phyloP scores from a whole-genome alignment of 2,113 vertebrate species.

The Falcunculus frontatus region DNA sequence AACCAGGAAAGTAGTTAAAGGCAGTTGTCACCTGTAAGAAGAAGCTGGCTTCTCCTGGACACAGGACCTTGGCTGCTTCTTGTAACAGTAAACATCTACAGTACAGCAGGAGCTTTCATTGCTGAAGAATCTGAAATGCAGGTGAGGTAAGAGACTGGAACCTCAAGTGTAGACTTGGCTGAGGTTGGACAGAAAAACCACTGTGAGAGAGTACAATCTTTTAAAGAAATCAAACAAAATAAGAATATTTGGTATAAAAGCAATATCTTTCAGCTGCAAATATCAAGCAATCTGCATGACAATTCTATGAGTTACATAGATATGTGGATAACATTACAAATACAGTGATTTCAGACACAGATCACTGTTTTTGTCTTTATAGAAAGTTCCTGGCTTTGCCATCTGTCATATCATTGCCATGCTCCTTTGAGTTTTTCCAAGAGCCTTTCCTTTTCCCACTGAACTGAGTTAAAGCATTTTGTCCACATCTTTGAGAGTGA shows the following conservation, averaged over 20 bases:
- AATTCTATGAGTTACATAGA: background rate
- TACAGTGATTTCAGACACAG: background rate
- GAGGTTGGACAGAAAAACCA: background rate
- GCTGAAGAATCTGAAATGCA: background rate
- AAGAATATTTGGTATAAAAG: background rate
- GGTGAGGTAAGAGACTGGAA: background rate
- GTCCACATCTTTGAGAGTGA: background rate
- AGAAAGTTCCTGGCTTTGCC: background rate
- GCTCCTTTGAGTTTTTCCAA: background rate
- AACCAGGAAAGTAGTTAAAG: background rate
- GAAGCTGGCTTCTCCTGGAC: background rate
- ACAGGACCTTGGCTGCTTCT: background rate
- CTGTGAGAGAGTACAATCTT: background rate
- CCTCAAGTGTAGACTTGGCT: background rate
- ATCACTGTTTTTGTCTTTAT: background rate
- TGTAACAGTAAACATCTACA: background rate
- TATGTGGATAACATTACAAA: background rate
- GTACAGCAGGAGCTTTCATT: background rate
- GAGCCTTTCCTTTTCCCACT: background rate
- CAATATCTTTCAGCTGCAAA: background rate
- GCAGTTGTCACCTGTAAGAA: background rate
- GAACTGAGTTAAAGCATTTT: background rate
- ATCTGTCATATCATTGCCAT: background rate
- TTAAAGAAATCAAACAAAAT: background rate
- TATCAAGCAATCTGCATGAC: background rate